These are phyloP conservation scores for Aepyceros melampus DNA, from an alignment of 2,113 vertebrate species.

Conservation along the genomic window DNA sequence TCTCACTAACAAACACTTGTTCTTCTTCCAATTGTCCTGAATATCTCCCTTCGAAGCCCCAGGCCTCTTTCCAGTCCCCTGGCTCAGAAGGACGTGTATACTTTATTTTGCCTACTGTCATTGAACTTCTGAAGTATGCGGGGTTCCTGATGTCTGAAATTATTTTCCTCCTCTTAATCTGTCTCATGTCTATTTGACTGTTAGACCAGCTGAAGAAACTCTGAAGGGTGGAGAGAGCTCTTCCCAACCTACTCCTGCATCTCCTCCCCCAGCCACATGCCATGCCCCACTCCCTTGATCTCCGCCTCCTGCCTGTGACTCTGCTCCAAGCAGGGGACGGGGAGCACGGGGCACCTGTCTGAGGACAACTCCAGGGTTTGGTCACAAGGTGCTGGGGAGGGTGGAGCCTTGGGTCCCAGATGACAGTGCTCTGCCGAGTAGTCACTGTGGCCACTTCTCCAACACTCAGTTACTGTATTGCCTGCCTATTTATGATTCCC, in stretches of 20 bases:
- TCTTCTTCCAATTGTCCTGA: neutral
- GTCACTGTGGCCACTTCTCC: neutral
- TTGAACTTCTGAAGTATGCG: neutral
- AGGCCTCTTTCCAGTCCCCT: neutral
- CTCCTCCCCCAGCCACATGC: neutral
- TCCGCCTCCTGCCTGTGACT: neutral
- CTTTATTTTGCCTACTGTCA: neutral
- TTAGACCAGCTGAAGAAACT: neutral
- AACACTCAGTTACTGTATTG: neutral
- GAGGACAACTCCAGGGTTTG: neutral
- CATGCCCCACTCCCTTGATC: neutral
- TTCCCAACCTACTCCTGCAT: neutral
- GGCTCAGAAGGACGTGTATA: neutral
- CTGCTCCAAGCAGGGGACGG: neutral
- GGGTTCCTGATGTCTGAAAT: neutral
- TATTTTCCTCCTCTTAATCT: neutral
- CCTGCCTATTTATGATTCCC: neutral
- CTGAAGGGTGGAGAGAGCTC: neutral
- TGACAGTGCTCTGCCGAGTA: neutral
- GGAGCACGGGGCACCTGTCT: neutral
- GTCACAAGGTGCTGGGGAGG: neutral
- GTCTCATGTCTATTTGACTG: neutral
- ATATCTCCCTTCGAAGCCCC: neutral
- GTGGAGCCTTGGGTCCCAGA: neutral
- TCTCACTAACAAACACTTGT: neutral